Evolutionary conservation across 2,888 invertebrate genomes (phyloP).

Genomic region (Cryptus armator): DNA sequence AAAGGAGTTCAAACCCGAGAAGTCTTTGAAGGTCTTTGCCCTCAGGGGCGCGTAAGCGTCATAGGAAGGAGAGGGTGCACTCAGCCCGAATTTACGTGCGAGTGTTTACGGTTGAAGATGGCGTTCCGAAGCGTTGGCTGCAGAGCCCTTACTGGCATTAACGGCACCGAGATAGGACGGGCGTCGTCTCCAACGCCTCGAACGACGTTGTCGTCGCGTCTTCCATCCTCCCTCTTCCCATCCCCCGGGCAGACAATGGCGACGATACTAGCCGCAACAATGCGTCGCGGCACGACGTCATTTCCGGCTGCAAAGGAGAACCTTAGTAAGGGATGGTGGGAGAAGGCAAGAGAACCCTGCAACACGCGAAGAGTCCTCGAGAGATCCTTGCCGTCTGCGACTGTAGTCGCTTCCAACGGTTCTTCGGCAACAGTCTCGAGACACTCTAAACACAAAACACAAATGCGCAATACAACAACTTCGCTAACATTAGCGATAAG

Average conservation of each 20-base stretch:
- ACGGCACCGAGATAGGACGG: constrained; percentile 73
- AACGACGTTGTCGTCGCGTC: constrained; percentile 53
- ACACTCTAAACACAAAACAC: constrained; percentile 53
- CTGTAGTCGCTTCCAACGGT: constrained; percentile 5
- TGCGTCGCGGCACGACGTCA: constrained; percentile 70
- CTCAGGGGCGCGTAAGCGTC: constrained; percentile 24
- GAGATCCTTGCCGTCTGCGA: constrained; percentile 49
- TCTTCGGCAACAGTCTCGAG: constrained; percentile 31
- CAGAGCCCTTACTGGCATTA: constrained; percentile 74
- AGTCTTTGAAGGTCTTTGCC: constrained; percentile 41
- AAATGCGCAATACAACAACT: constrained; percentile 37
- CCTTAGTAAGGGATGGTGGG: constrained; percentile 39
- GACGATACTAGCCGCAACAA: constrained; percentile 74
- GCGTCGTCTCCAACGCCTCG: constrained; percentile 60
- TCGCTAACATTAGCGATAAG: neutral
- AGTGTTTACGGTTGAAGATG: constrained; percentile 78
- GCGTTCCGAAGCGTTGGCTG: constrained; percentile 59
- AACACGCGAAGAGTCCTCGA: constrained; percentile 50
- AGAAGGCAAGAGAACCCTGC: constrained; percentile 55
- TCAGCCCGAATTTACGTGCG: constrained; percentile 77
- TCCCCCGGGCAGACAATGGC: constrained; percentile 73
- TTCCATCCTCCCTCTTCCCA: constrained; percentile 52
- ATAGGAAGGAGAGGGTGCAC: constrained; percentile 63
- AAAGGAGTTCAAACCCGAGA: constrained; percentile 6
- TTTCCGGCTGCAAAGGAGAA: constrained; percentile 65